Base-by-base conservation (phyloP, 2,113 vertebrate species). In the Dromas ardeola region DNA sequence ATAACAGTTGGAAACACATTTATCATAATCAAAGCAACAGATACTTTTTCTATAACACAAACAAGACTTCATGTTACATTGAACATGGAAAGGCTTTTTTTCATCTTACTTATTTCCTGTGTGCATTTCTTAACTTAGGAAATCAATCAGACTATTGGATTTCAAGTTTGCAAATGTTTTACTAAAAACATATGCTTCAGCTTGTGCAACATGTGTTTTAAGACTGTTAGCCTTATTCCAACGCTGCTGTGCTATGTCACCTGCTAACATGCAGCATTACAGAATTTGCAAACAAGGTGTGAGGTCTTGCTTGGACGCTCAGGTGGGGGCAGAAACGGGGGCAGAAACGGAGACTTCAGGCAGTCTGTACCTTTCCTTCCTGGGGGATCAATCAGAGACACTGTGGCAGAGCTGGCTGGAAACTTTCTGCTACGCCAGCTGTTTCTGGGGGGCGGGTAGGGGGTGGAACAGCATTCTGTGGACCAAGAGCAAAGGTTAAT, bases 401-500 rank as follows among this genome's bases (percentile, higher is more conserved):
- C 1, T 0, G 19, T 6, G 59, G 32, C 86, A 76, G 47, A 7
- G 73, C 81, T 81, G 43, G 66, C 61, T 79, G 70, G 43, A 87
- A 77, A 70, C 38, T 67, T 96, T 91, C 47, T 93, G 93, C 96
- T 47, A 67, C 1, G 2, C 73, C 95, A 95, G 89, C 94, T 90
- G 23, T 91, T 91, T 91, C 43, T 79, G 23, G 80, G 79, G 76
- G 89, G 81, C 0, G 18, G 55, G 50, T 0, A 20, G 26, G 52
- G 78, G 86, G 86, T 67, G 80, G 86, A 69, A 88, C 43, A 22
- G 72, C 38, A 40, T 17, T 0, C 0, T 21, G 32, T 81, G 77
- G 52, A 42, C 70, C 73, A 79, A 72, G 89, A 77, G 70, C 90
- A 96, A 97, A 96, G 95, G 95, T 97, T 89, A 71, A 63, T 42